Conservation (phyloP, 2,797 vertebrate species). For the Parambassis ranga region DNA sequence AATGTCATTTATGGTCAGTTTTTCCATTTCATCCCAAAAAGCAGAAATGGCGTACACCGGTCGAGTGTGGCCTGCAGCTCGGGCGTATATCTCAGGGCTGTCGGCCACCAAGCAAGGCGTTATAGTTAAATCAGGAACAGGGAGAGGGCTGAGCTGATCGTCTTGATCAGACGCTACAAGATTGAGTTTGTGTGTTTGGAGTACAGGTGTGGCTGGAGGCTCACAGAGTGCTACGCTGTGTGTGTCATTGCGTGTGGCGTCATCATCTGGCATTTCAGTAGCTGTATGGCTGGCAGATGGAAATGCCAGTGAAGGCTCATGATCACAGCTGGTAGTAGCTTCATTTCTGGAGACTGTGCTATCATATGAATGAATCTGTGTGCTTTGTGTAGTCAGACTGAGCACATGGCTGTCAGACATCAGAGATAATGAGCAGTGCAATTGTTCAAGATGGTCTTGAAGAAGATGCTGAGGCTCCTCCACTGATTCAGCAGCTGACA, state of each 20-base stretch:
- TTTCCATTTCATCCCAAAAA: conserved; percentile 86
- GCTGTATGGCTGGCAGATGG: conserved; percentile 25
- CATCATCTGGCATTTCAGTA: conserved; percentile 29
- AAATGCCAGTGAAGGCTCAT: conserved; percentile 2
- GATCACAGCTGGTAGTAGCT: conserved; percentile 9
- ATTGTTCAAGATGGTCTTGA: background rate
- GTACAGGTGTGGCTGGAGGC: conserved; percentile 2
- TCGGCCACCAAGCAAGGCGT: conserved; percentile 26
- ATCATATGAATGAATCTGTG: background rate
- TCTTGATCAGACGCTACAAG: conserved; percentile 11
- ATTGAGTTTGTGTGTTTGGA: background rate
- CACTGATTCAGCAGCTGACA: conserved; percentile 58
- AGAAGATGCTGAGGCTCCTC: conserved; percentile 27
- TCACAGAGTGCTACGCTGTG: background rate
- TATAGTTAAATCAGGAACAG: conserved; percentile 32
- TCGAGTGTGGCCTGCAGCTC: conserved; percentile 38
- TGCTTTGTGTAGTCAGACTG: background rate
- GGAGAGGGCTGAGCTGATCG: background rate
- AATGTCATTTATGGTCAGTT: conserved; percentile 83
- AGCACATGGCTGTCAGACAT: background rate
- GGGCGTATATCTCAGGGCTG: conserved; percentile 54
- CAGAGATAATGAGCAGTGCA: background rate
- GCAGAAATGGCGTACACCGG: conserved; percentile 78
- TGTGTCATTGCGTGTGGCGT: conserved; percentile 11
- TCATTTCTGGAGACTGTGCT: background rate